Conservation (phyloP, 2,888 invertebrate species). For the Marronus borbonicus region DNA sequence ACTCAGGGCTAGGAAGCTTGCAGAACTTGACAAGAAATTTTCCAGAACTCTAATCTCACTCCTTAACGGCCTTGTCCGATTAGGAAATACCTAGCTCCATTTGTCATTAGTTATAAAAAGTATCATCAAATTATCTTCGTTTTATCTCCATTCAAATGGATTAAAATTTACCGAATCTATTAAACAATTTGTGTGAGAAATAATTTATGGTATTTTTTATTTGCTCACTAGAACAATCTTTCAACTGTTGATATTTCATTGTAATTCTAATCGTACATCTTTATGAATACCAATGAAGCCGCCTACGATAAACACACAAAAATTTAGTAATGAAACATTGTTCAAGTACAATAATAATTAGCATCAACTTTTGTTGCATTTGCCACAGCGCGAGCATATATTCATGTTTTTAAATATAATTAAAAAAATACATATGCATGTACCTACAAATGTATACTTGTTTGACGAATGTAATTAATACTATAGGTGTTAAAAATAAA, state of each 20-base stretch:
- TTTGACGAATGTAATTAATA: slow-evolving; percentile 44
- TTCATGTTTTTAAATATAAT: slow-evolving; percentile 38
- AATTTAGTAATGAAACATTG: slow-evolving; percentile 28
- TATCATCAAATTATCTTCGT: too few relatives aligned
- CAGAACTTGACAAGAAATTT: too few relatives aligned
- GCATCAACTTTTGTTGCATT: slow-evolving; percentile 31
- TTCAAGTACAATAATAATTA: slow-evolving; percentile 45
- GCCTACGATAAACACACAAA: slow-evolving; percentile 23
- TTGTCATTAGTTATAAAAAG: too few relatives aligned
- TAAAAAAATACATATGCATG: slow-evolving; percentile 42
- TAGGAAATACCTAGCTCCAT: too few relatives aligned
- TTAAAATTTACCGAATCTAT: neutral
- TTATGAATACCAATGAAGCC: slow-evolving; percentile 28
- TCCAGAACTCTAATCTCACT: too few relatives aligned
- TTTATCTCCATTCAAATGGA: neutral
- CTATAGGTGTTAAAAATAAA: slow-evolving; percentile 52
- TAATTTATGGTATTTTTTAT: neutral
- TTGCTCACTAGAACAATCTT: neutral
- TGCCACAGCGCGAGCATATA: slow-evolving; percentile 2
- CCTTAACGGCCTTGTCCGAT: too few relatives aligned
- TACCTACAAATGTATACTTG: neutral
- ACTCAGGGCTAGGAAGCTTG: too few relatives aligned
- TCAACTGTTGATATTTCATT: slow-evolving; percentile 13
- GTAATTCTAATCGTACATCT: slow-evolving; percentile 15
- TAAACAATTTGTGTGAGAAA: slow-evolving; percentile 3